phyloP scores from a whole-genome alignment of 2,113 vertebrate genomes.

The Lota lota region DNA sequence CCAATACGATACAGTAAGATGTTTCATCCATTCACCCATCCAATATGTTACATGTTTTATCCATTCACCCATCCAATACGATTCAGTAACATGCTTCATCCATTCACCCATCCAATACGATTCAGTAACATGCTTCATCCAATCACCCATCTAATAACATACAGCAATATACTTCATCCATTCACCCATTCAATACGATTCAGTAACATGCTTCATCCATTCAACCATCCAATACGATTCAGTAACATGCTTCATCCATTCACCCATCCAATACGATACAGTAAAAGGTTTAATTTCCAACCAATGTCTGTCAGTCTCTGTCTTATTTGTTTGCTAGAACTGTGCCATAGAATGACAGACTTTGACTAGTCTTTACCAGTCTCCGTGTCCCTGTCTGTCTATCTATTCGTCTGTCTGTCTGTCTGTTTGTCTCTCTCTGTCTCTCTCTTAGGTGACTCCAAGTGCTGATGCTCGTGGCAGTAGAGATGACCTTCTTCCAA shows the following conservation, averaged over 20 bases:
- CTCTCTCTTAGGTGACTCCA: background rate
- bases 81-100: too few relatives aligned
- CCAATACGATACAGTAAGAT: background rate
- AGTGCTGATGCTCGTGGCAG: slow-evolving; percentile 20
- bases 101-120: too few relatives aligned
- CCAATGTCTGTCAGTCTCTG: too few relatives aligned
- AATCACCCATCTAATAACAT: background rate
- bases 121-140: background rate
- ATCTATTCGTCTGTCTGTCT: background rate
- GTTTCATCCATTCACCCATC: too few relatives aligned
- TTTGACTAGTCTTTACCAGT: background rate
- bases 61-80: background rate
- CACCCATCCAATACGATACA: too few relatives aligned
- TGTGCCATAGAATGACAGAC: background rate
- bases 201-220: background rate
- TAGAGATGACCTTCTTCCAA: slow-evolving; percentile 32
- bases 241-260: too few relatives aligned
- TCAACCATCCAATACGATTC: too few relatives aligned
- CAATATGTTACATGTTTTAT: background rate
- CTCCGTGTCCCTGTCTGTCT: background rate
- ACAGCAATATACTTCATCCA: background rate
- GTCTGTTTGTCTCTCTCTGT: background rate
- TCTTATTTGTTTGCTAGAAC: too few relatives aligned
- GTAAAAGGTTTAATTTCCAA: too few relatives aligned
- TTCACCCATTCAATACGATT: background rate